Conservation (phyloP, 2,113 vertebrate species). For the Osmerus eperlanus region DNA sequence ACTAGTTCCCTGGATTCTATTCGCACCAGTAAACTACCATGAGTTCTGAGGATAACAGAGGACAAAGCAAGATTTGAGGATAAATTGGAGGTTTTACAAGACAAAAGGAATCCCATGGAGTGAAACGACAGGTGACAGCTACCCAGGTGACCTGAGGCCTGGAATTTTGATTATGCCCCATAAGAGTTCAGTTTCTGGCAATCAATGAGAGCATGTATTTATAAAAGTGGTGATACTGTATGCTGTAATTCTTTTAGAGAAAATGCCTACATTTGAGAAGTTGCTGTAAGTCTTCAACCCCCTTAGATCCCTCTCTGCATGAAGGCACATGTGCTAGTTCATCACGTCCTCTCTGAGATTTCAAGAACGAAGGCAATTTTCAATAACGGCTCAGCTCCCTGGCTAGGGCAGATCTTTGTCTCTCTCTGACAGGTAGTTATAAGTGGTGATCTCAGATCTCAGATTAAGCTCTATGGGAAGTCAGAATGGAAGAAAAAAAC, state of each 20-base stretch:
- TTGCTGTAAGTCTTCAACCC: neutral
- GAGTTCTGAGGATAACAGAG: neutral
- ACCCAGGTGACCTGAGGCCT: constrained; percentile 33
- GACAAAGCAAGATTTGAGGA: neutral
- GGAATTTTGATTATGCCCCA: neutral
- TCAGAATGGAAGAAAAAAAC: neutral
- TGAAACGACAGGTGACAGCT: constrained; percentile 37
- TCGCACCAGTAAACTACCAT: constrained; percentile 33
- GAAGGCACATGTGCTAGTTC: constrained; percentile 29
- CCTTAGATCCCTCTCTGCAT: constrained; percentile 17
- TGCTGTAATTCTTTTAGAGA: too few species aligned
- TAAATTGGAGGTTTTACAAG: constrained; percentile 35
- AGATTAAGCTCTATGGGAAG: neutral
- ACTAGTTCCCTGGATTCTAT: constrained; percentile 61
- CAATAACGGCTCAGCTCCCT: constrained; percentile 53
- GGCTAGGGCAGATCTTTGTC: constrained; percentile 45
- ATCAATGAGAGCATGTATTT: too few species aligned
- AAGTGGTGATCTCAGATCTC: constrained; percentile 26
- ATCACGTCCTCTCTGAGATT: constrained; percentile 43
- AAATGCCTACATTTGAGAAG: too few species aligned
- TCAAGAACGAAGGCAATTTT: constrained; percentile 65
- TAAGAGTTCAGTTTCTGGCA: too few species aligned
- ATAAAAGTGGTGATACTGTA: too few species aligned
- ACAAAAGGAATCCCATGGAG: constrained; percentile 39
- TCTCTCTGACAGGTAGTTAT: constrained; percentile 45